Conservation (phyloP, 2,888 invertebrate species). For the Drosophila nigritarsus region DNA sequence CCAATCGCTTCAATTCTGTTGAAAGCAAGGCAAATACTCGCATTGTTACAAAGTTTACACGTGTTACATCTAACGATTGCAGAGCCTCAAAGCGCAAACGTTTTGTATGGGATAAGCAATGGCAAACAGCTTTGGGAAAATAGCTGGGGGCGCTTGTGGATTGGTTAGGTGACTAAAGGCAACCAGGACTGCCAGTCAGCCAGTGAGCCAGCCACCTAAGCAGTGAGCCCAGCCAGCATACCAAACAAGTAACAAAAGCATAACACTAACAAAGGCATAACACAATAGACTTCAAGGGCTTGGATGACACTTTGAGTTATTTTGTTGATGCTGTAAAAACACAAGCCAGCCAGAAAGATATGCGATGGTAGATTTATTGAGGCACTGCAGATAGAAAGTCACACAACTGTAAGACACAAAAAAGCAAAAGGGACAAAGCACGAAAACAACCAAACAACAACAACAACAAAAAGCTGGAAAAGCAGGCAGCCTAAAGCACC, state of each 20-base stretch:
- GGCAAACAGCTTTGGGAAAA: slow-evolving; percentile 39
- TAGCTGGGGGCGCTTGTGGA: neutral
- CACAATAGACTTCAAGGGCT: slow-evolving; percentile 78
- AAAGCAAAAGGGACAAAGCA: slow-evolving; percentile 11
- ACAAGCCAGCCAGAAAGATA: slow-evolving; percentile 58
- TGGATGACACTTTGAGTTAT: slow-evolving; percentile 77
- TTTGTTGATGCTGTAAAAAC: slow-evolving; percentile 75
- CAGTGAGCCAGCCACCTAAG: neutral
- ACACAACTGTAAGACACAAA: slow-evolving; percentile 14
- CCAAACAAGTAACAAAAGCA: slow-evolving; percentile 38
- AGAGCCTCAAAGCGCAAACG: slow-evolving; percentile 63
- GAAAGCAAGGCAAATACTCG: slow-evolving; percentile 60
- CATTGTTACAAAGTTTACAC: slow-evolving; percentile 64
- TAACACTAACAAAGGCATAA: slow-evolving; percentile 57
- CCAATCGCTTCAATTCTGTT: slow-evolving; percentile 60
- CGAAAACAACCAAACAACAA: slow-evolving; percentile 2
- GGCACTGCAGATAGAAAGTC: slow-evolving; percentile 51
- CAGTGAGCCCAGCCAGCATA: slow-evolving; percentile 4
- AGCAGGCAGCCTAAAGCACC: slow-evolving; percentile 48
- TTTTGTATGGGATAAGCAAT: slow-evolving; percentile 68
- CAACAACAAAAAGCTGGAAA: slow-evolving; percentile 51
- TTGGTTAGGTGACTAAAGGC: slow-evolving; percentile 9
- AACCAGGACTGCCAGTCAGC: slow-evolving; percentile 1
- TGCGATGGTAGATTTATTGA: slow-evolving; percentile 72
- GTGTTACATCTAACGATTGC: slow-evolving; percentile 66